Evolutionary conservation across 2,888 invertebrate genomes (phyloP).

Genomic region (Sinotaia quadrata): DNA sequence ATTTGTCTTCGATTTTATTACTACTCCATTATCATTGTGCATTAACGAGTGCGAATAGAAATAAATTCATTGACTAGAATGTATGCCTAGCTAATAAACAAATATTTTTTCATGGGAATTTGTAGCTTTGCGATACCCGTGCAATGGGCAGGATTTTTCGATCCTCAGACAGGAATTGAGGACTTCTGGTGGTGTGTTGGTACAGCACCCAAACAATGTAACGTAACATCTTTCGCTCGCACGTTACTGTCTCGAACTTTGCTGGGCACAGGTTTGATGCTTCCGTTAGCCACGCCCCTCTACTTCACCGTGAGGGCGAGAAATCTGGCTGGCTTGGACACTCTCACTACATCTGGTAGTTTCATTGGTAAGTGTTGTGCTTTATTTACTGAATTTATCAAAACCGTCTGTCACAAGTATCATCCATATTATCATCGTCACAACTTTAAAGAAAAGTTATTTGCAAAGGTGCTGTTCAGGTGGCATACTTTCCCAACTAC

Average conservation of each 20-base stretch:
- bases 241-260: background rate
- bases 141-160: slow-evolving; percentile 43
- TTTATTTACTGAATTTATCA: no score
- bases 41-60: no score
- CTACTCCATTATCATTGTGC: no score
- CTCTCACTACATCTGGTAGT: background rate
- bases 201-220: background rate
- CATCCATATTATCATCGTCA: no score
- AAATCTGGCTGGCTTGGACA: slow-evolving; percentile 13
- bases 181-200: slow-evolving; percentile 28
- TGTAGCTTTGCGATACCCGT: background rate
- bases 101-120: no score
- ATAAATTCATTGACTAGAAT: no score
- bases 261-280: background rate
- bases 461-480: no score
- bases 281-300: slow-evolving; percentile 17
- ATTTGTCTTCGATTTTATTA: no score
- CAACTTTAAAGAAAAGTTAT: no score
- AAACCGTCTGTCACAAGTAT: no score
- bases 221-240: background rate
- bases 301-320: slow-evolving; percentile 14
- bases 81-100: no score
- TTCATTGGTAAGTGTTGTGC: background rate
- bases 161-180: slow-evolving; percentile 39
- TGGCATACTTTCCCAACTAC: no score